Conservation (phyloP, 1,140 invertebrate species). For the Spodoptera frugiperda region DNA sequence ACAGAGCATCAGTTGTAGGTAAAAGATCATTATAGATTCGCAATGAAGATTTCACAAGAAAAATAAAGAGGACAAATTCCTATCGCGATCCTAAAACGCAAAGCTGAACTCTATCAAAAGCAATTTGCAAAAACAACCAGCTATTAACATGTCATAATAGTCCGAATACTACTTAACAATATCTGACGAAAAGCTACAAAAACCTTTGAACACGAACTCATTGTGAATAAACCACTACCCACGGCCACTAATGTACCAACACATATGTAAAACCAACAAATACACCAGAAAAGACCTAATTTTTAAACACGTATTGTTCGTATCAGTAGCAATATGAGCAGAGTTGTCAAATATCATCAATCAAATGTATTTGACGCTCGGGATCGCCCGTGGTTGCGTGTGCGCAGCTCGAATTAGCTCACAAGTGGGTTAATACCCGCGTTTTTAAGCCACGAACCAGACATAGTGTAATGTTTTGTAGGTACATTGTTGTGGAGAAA, state of each 20-base stretch:
- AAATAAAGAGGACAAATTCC: too few species aligned
- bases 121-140: too few species aligned
- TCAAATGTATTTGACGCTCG: constrained; percentile 24
- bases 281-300: not conserved
- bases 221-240: too few species aligned
- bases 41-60: too few species aligned
- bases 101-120: too few species aligned
- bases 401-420: constrained; percentile 56
- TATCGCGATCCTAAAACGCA: too few species aligned
- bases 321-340: not conserved
- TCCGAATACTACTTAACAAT: too few species aligned
- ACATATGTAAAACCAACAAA: not conserved
- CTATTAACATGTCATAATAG: too few species aligned
- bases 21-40: too few species aligned
- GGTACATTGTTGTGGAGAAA: constrained; percentile 10
- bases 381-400: constrained; percentile 39
- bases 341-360: constrained; percentile 44
- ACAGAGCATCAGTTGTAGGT: too few species aligned
- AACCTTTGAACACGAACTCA: too few species aligned
- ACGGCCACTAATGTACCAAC: not conserved
- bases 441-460: constrained; percentile 58
- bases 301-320: not conserved
- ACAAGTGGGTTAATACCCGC: constrained; percentile 67
- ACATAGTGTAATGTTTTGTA: constrained; percentile 49
- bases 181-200: too few species aligned